Conservation (phyloP, 92 coral and sea anemone species). For the Muricea muricata region DNA sequence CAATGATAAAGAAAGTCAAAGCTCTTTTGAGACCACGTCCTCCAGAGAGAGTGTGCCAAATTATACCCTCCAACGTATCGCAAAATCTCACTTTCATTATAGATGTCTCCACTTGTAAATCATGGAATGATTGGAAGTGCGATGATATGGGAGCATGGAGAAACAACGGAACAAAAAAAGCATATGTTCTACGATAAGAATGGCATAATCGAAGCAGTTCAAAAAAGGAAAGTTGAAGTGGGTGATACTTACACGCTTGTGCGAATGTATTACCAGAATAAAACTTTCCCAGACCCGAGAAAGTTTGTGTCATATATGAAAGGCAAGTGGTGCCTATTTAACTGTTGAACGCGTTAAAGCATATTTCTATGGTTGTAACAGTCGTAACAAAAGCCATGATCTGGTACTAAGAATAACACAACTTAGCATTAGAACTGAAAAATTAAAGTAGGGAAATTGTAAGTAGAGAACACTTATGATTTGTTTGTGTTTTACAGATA, state of each 20-base stretch:
- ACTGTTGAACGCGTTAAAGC: no score
- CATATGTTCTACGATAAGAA: constrained; percentile 19
- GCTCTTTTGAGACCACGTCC: not conserved
- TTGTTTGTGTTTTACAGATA: no score
- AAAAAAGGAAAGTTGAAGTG: not conserved
- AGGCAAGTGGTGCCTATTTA: no score
- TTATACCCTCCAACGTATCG: constrained; percentile 15
- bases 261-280: constrained; percentile 23
- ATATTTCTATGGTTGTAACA: no score
- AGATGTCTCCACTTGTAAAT: not conserved
- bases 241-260: constrained; percentile 5
- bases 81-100: constrained; percentile 26
- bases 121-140: constrained; percentile 31
- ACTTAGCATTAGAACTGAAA: no score
- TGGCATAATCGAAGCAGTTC: constrained; percentile 10
- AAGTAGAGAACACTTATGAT: no score
- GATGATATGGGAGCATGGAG: constrained; percentile 49
- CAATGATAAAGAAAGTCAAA: not conserved
- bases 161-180: constrained; percentile 25
- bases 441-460: no score
- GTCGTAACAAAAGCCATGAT: no score
- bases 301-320: constrained; percentile 5
- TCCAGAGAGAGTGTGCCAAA: not conserved
- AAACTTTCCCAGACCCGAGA: constrained; percentile 23
- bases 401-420: no score